These are phyloP conservation scores for Enteromius radiatus DNA, from an alignment of 2,797 vertebrate genomes.

Conservation along the genomic window DNA sequence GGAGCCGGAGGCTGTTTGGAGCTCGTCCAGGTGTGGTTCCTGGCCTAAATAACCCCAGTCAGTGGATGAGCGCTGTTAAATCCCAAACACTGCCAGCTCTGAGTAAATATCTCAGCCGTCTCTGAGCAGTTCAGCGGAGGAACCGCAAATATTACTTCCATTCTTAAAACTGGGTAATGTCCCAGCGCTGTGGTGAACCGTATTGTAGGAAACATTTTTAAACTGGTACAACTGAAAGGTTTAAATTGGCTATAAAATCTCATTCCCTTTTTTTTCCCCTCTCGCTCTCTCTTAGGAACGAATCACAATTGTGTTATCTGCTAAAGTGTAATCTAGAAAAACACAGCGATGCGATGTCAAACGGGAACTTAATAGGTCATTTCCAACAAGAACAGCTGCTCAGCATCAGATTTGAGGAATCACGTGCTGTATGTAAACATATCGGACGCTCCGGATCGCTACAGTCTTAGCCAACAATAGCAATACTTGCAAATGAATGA, in stretches of 20 bases:
- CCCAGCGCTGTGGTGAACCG: constrained; percentile 72
- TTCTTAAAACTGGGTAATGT: constrained; percentile 68
- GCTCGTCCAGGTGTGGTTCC: constrained; percentile 69
- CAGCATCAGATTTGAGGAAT: constrained; percentile 26
- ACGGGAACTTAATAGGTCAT: background rate
- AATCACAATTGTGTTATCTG: constrained; percentile 60
- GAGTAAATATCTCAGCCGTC: constrained; percentile 63
- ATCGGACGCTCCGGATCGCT: constrained; percentile 10
- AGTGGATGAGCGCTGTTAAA: constrained; percentile 61
- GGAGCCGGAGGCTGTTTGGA: constrained; percentile 68
- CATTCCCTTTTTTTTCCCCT: constrained; percentile 59
- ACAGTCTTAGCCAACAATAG: background rate
- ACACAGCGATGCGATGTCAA: background rate
- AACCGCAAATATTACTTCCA: constrained; percentile 71
- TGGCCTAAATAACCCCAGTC: constrained; percentile 67
- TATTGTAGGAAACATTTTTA: constrained; percentile 77
- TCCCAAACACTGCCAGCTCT: constrained; percentile 66
- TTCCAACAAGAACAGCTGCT: constrained; percentile 3
- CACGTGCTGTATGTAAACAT: constrained; percentile 20
- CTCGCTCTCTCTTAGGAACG: constrained; percentile 57
- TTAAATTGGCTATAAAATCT: constrained; percentile 78
- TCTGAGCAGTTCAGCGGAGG: constrained; percentile 66
- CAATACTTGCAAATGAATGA: constrained; percentile 23
- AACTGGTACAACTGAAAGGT: constrained; percentile 68
- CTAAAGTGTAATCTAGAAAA: constrained; percentile 37